phyloP scores from a whole-genome alignment of 1,140 invertebrate species.

The Papilio aristodemus region DNA sequence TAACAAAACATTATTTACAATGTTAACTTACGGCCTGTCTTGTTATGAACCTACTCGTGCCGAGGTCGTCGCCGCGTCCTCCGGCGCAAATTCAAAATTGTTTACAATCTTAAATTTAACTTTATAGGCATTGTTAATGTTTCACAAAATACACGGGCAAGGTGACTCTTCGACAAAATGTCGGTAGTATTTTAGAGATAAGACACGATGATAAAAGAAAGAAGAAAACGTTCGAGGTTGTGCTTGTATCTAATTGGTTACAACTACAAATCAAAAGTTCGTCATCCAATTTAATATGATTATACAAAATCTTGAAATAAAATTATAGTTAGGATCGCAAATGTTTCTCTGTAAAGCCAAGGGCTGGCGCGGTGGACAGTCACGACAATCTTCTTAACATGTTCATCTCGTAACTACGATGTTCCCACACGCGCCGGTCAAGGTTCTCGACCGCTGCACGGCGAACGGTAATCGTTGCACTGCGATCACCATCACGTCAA shows the following conservation, averaged over 20 bases:
- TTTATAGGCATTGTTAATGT: no score
- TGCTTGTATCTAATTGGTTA: not conserved
- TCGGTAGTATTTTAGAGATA: no score
- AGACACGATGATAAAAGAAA: no score
- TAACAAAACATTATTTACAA: constrained; percentile 9
- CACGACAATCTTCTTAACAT: not conserved
- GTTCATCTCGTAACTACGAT: not conserved
- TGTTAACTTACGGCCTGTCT: not conserved
- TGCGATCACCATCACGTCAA: not conserved
- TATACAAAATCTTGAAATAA: not conserved
- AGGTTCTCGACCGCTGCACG: not conserved
- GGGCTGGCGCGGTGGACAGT: no score
- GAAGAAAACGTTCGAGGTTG: no score
- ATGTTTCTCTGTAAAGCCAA: not conserved
- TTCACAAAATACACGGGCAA: no score
- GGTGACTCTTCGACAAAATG: no score
- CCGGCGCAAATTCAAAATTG: no score
- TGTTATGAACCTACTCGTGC: not conserved
- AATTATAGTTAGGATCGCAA: not conserved
- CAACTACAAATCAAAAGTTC: not conserved
- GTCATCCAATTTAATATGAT: not conserved
- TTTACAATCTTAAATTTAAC: no score
- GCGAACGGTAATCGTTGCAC: not conserved
- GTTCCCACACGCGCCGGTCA: constrained; percentile 24
- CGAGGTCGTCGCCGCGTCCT: no score